phyloP scores from a whole-genome alignment of 2,888 invertebrate genomes.

The Ypsolopha scabrella region DNA sequence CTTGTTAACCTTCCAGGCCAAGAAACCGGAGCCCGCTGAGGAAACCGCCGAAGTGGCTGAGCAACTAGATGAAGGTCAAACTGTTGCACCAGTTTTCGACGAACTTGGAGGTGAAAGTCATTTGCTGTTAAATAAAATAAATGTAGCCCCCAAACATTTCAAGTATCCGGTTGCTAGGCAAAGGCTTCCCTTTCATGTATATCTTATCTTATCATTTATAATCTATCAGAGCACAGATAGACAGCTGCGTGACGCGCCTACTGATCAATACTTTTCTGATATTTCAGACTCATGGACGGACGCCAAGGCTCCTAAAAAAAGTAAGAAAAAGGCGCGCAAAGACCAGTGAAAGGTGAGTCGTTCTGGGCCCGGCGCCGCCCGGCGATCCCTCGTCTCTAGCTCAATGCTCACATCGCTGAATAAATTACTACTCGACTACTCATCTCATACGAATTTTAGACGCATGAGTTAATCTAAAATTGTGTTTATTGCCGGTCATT shows the following conservation, averaged over 20 bases:
- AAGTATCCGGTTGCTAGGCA: too few species aligned
- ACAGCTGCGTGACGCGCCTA: too few species aligned
- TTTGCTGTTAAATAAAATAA: too few species aligned
- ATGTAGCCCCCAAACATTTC: too few species aligned
- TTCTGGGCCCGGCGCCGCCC: slow-evolving; percentile 25
- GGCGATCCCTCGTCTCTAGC: slow-evolving; percentile 34
- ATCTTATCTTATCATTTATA: too few species aligned
- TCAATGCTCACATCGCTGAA: slow-evolving; percentile 55
- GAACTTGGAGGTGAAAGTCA: slow-evolving; percentile 11
- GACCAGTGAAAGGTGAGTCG: slow-evolving; percentile 71
- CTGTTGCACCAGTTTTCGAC: slow-evolving; percentile 55
- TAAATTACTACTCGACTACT: slow-evolving; percentile 30
- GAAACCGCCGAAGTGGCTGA: slow-evolving; percentile 46
- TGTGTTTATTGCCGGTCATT: too few species aligned
- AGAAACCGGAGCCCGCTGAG: slow-evolving; percentile 36
- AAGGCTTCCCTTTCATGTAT: too few species aligned
- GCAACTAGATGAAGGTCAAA: slow-evolving; percentile 32
- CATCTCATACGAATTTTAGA: not conserved
- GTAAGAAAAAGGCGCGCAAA: slow-evolving; percentile 82
- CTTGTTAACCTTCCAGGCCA: not conserved
- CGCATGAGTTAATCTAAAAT: too few species aligned
- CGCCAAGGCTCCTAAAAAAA: slow-evolving; percentile 78
- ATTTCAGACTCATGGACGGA: slow-evolving; percentile 80
- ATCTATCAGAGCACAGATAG: too few species aligned
- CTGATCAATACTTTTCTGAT: not conserved